Conservation (phyloP, 1,140 invertebrate species). For the Drosophila sucinea region DNA sequence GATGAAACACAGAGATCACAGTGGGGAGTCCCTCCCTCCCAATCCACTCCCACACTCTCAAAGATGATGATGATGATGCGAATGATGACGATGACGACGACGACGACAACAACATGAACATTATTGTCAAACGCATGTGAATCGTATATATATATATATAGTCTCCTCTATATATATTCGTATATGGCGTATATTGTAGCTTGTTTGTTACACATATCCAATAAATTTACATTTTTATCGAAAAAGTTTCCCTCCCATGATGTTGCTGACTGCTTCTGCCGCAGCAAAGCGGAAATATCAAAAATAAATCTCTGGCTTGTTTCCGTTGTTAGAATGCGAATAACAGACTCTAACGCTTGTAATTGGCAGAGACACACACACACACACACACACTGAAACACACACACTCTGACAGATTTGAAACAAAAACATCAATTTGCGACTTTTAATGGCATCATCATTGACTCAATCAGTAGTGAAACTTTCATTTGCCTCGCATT, state of each 20-base stretch:
- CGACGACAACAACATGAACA: constrained; percentile 51
- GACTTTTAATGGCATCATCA: constrained; percentile 80
- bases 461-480: constrained; percentile 76
- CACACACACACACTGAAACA: constrained; percentile 19
- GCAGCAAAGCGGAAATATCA: constrained; percentile 78
- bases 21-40: constrained; percentile 3
- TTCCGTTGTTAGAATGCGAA: constrained; percentile 74
- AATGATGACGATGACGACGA: constrained; percentile 23
- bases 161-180: constrained; percentile 9
- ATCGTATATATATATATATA: constrained; percentile 26
- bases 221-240: constrained; percentile 82
- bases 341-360: constrained; percentile 66
- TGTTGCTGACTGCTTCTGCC: constrained; percentile 48
- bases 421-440: constrained; percentile 80
- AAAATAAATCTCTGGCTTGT: constrained; percentile 79
- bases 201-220: constrained; percentile 78
- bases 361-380: constrained; percentile 59
- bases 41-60: constrained; percentile 11
- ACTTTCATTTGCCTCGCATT: constrained; percentile 59
- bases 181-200: constrained; percentile 31
- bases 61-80: not conserved
- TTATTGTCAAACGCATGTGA: constrained; percentile 69
- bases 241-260: constrained; percentile 70
- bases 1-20: constrained; percentile 48
- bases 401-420: constrained; percentile 42